Base-by-base conservation (phyloP, 2,113 vertebrate species). In the Onychostoma macrolepis region DNA sequence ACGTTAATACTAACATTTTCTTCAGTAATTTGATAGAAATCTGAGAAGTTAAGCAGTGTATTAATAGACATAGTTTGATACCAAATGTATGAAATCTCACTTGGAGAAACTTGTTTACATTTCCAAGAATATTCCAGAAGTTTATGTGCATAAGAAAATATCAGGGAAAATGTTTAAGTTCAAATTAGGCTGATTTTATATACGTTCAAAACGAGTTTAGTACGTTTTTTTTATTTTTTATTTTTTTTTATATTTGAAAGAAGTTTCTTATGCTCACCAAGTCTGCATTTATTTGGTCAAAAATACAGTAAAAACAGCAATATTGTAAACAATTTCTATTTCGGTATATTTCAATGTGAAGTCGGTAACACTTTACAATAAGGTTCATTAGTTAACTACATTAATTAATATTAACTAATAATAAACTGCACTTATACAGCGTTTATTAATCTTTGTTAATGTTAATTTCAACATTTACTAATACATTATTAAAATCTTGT, bases 1-100 rank as follows among this genome's bases (percentile, higher is more conserved):
- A 91, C 85, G 86, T 92, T 86, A 36, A 88, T 90, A 87, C 86
- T 78, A 91, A 92, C 87, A 90, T 93, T 92, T 87, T 80, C 85
- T 91, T 89, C 79, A 75, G 75, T 7, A 75, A 89, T 86, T 56
- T 84, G 61, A 81, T 90, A 61, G 78, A 78, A 80, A 91, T 80
- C 85, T 87, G 85, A 89, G 85, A 89, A 93, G 81, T 80, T 80
- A 53, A 86, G 89, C 87, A 80, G 69, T 85, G 56, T 84, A 80
- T 88, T 84, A 85, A 87, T 76, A 84, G 83, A 71, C 19, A 24
- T 58, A 69, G 50, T 50, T 80, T 36, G 58, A 80, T 77, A 41
- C 48, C 38, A 61, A 13, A 75, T 75, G 4, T 15, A 28, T 50
- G 53, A 45, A 48, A 74, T 38, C 21, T 43, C 19, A 77, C 72